Evolutionary conservation across 2,888 invertebrate species (phyloP).

Genomic region (Notocelia uddmanniana): DNA sequence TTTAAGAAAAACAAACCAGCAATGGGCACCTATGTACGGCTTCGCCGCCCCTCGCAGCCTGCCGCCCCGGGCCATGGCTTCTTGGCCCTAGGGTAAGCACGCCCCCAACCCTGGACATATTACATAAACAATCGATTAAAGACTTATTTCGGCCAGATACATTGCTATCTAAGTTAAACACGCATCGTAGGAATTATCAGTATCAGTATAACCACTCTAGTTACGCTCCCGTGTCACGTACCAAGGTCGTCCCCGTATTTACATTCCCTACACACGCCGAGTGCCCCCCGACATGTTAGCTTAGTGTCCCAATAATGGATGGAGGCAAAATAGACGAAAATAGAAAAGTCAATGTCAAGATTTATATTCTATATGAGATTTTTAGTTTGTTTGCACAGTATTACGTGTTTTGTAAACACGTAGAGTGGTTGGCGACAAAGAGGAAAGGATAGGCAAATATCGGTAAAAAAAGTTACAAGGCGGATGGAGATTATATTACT

Average conservation of each 20-base stretch:
- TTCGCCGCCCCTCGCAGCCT: too few species aligned
- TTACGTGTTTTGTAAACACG: background rate
- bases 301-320: constrained; percentile 22
- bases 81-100: too few species aligned
- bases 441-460: background rate
- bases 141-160: too few species aligned
- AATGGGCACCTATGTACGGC: too few species aligned
- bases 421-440: background rate
- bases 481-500: too few species aligned
- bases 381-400: background rate
- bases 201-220: constrained; percentile 2
- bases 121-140: too few species aligned
- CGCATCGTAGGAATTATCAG: background rate
- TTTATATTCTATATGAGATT: background rate
- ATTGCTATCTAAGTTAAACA: background rate
- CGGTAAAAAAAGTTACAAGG: too few species aligned
- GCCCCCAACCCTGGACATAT: too few species aligned
- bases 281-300: constrained; percentile 9
- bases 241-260: constrained; percentile 35
- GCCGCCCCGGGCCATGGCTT: too few species aligned
- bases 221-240: constrained; percentile 25
- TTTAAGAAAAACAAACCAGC: too few species aligned
- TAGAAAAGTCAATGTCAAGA: constrained; percentile 11
- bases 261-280: constrained; percentile 16
- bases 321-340: constrained; percentile 1